phyloP scores from a whole-genome alignment of 2,888 invertebrate species.

The Autographa gamma region DNA sequence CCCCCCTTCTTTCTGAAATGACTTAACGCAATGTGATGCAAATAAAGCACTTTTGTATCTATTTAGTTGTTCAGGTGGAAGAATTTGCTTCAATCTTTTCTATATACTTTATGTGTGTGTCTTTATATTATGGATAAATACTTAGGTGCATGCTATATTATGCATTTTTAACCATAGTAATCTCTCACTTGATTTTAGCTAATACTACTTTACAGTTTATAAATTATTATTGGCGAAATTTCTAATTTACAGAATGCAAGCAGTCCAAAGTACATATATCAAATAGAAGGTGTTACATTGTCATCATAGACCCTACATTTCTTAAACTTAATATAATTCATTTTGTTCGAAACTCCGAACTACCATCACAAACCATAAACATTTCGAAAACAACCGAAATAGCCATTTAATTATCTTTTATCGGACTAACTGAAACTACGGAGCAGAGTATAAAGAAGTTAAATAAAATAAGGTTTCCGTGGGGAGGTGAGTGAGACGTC shows the following conservation, averaged over 20 bases:
- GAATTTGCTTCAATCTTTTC: too few relatives aligned
- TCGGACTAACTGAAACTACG: conserved; percentile 69
- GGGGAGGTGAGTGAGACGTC: conserved; percentile 80
- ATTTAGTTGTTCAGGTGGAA: conserved; percentile 58
- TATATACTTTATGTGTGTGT: too few relatives aligned
- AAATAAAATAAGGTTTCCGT: conserved; percentile 83
- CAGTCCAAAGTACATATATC: too few relatives aligned
- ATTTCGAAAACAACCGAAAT: conserved; percentile 42
- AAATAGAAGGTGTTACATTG: too few relatives aligned
- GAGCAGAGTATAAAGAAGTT: conserved; percentile 79
- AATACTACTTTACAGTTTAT: too few relatives aligned
- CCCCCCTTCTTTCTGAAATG: conserved; percentile 56
- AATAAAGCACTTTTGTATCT: conserved; percentile 59
- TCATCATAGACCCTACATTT: neutral
- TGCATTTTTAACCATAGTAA: too few relatives aligned
- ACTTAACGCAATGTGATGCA: conserved; percentile 57
- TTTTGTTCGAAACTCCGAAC: neutral
- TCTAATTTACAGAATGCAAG: too few relatives aligned
- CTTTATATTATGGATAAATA: too few relatives aligned
- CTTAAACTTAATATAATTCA: neutral
- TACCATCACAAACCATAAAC: conserved; percentile 14
- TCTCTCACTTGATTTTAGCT: too few relatives aligned
- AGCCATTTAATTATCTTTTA: conserved; percentile 73
- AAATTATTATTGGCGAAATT: too few relatives aligned
- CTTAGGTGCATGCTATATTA: too few relatives aligned